Conservation (phyloP, 2,888 invertebrate genomes). For the Oligia strigilis region DNA sequence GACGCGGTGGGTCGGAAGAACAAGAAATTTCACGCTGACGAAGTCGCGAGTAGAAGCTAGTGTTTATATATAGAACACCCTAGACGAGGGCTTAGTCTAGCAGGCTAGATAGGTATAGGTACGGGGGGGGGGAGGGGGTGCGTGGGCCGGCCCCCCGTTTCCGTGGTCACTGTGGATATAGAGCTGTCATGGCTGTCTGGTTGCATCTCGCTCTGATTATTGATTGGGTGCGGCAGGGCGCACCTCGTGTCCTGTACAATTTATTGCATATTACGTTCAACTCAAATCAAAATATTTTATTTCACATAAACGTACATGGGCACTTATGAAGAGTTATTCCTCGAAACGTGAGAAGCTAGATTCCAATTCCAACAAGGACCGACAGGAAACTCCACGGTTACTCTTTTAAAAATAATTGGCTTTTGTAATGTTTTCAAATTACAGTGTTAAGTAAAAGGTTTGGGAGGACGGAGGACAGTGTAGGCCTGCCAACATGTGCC, state of each 20-base stretch:
- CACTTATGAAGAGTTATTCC: too few relatives aligned
- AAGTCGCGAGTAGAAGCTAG: background rate
- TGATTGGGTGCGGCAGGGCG: background rate
- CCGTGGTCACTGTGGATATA: slow-evolving; percentile 19
- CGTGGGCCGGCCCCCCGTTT: background rate
- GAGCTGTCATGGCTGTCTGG: background rate
- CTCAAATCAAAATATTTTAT: background rate
- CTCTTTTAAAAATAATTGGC: background rate
- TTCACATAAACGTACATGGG: background rate
- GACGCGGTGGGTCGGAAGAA: background rate
- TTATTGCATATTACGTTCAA: background rate
- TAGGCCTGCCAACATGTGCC: background rate
- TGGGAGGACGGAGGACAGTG: too few relatives aligned
- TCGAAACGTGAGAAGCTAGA: background rate
- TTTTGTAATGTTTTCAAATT: background rate
- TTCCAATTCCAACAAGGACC: background rate
- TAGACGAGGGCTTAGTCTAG: background rate
- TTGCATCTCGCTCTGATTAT: slow-evolving; percentile 23
- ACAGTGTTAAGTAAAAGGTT: background rate
- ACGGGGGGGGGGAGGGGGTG: background rate
- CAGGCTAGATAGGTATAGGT: slow-evolving; percentile 2
- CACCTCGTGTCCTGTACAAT: background rate
- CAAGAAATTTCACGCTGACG: background rate
- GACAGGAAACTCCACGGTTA: background rate
- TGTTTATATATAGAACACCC: background rate